Base-by-base conservation (phyloP, 2,888 invertebrate genomes). In the Cecidostiba fungosa region DNA sequence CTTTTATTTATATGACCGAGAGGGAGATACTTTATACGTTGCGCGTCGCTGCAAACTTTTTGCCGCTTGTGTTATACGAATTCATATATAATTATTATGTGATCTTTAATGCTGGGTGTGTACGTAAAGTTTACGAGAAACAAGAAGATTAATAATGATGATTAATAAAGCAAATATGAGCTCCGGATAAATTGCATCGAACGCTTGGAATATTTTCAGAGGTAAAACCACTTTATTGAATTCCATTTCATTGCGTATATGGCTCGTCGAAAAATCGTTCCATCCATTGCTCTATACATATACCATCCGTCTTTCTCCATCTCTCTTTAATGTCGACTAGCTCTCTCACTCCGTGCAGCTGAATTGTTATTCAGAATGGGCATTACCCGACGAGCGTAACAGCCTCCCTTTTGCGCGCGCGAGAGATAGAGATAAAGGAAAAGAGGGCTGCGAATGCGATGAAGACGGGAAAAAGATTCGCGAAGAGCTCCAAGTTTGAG, bases 301-400 rank as follows among this genome's bases (percentile, higher is more conserved):
- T 26, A 19, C 8, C n/a, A 3, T 32, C n/a, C 59, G 23, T 59
- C 23, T 23, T 59, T 32, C 19, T n/a, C 70, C 19, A 69, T 19
- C 10, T n/a, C 70, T n/a, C n/a, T n/a, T n/a, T n/a, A n/a, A n/a
- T n/a, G 10, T 23, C 5, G 23, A 19, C 1, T 43, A 8, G 36
- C 39, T 23, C 12, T 14, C 59, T 59, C 59, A 19, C 23, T 47
- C 19, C 59, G 36, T 36, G 70, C 29, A 69, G 59, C 23, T 29
- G 70, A 79, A 83, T 86, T 83, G 69, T 83, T 83, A 86, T 86
- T 86, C 83, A 69, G 79, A 76, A 80, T 62, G 62, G 80, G 77
- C 79, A 82, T 70, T 74, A 76, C n/a, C 16, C 32, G 73, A 66
- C 39, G 74, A 54, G 36, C 39, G 54, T 16, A 47, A 73, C 3